Conservation (phyloP, 2,113 vertebrate genomes). For the Corythoichthys intestinalis region DNA sequence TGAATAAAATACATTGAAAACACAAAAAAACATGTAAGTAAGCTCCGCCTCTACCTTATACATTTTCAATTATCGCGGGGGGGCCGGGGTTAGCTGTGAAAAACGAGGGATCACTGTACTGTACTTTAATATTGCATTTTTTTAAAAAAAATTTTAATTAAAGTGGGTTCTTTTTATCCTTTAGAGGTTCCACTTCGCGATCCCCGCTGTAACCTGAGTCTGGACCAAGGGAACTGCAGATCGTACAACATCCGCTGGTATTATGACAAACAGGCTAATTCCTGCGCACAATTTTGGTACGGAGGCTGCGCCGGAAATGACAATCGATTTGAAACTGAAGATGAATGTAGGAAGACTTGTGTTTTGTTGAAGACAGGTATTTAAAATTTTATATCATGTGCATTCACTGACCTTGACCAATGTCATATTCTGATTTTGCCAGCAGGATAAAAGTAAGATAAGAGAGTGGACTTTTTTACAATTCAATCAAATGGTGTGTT, state of each 20-base stretch:
- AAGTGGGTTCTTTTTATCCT: neutral
- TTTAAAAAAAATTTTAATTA: constrained; percentile 9
- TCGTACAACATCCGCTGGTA: constrained; percentile 79
- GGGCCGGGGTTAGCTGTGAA: too few species aligned
- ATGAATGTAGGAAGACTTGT: constrained; percentile 77
- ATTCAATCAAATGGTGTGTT: neutral
- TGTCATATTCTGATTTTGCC: constrained; percentile 12
- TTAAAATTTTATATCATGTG: neutral
- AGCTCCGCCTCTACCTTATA: too few species aligned
- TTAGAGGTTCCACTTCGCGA: constrained; percentile 53
- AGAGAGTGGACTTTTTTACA: neutral
- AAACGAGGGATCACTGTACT: too few species aligned
- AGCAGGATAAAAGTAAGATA: constrained; percentile 53
- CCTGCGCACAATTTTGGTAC: constrained; percentile 87
- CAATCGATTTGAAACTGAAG: constrained; percentile 80
- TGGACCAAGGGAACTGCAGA: constrained; percentile 78
- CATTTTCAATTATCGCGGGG: too few species aligned
- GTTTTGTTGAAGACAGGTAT: constrained; percentile 65
- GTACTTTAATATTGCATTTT: neutral
- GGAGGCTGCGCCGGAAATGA: constrained; percentile 79
- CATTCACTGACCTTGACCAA: neutral
- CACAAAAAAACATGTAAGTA: too few species aligned
- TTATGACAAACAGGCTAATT: constrained; percentile 80
- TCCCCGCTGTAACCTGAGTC: constrained; percentile 60
- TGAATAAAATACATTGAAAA: too few species aligned